A percentile compares a stretch with the other conserved stretches of the same genome.
Evolutionary conservation across 1,140 invertebrate species (phyloP).

Genomic region (Lucilia cuprina): DNA sequence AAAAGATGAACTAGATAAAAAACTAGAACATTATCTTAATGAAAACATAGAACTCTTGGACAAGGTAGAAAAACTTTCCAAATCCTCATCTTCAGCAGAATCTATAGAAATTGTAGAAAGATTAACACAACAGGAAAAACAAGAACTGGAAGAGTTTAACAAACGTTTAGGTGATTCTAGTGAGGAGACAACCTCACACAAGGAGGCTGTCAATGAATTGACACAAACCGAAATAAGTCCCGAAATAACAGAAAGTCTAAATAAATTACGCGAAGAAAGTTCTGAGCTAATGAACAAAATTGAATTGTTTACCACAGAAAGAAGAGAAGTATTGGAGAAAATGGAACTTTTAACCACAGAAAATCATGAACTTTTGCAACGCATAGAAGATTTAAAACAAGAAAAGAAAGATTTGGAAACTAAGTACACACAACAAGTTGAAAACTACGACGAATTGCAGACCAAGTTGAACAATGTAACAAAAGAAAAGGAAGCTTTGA

Average conservation of each 20-base stretch:
- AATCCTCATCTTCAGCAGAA: constrained; percentile 71
- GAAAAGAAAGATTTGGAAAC: constrained; percentile 66
- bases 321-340: constrained; percentile 73
- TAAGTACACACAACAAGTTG: neutral
- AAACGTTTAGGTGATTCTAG: constrained; percentile 50
- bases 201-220: constrained; percentile 54
- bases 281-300: constrained; percentile 72
- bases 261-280: constrained; percentile 67
- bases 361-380: constrained; percentile 66
- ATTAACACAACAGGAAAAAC: constrained; percentile 70
- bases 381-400: constrained; percentile 66
- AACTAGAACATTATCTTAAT: constrained; percentile 70
- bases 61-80: constrained; percentile 72
- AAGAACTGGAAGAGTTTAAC: constrained; percentile 67
- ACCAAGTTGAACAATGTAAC: constrained; percentile 43
- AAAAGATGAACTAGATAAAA: constrained; percentile 67
- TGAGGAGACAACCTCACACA: constrained; percentile 49
- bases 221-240: constrained; percentile 60
- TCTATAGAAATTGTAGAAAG: constrained; percentile 75
- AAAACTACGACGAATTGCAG: constrained; percentile 45
- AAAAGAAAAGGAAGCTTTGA: constrained; percentile 46
- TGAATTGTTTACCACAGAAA: constrained; percentile 70
- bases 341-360: constrained; percentile 71
- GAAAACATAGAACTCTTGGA: constrained; percentile 74
- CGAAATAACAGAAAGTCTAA: constrained; percentile 65